A percentile compares a stretch with the other conserved stretches of the same genome.
Conservation (phyloP, 2,797 vertebrate genomes). For the Pangasius larnaudii region DNA sequence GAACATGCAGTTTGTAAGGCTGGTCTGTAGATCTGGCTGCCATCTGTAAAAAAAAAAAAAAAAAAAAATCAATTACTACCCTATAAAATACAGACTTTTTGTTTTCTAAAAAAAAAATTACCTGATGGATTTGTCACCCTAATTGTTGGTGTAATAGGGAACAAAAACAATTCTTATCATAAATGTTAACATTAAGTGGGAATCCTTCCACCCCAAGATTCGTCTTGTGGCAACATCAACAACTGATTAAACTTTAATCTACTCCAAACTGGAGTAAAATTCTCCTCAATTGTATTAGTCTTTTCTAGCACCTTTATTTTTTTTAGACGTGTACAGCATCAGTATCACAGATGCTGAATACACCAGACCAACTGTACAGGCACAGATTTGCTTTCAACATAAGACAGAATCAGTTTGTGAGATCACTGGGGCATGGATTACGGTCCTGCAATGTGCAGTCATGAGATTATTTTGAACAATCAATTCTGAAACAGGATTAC, state of each 20-base stretch:
- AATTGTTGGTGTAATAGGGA: not conserved
- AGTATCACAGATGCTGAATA: not conserved
- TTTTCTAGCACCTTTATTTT: not conserved
- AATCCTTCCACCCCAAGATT: not conserved
- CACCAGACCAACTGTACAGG: not conserved
- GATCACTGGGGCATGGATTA: constrained; percentile 35
- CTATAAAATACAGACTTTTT: not conserved
- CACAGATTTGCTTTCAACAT: constrained; percentile 17
- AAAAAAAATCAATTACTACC: not conserved
- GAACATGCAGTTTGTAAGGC: not conserved
- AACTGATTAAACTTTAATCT: too few species aligned
- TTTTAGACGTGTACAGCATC: not conserved
- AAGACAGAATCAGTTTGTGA: constrained; percentile 16
- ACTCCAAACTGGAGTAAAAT: not conserved
- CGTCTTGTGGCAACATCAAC: not conserved
- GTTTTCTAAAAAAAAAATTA: not conserved
- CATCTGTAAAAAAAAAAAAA: not conserved
- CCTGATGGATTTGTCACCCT: not conserved
- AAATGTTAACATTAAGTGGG: not conserved
- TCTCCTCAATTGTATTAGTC: not conserved
- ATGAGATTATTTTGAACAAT: constrained; percentile 74
- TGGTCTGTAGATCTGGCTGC: not conserved
- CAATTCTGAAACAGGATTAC: constrained; percentile 78
- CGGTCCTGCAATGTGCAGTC: constrained; percentile 16
- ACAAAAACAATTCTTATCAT: not conserved